Evolutionary conservation across 2,113 vertebrate genomes (phyloP).

Genomic region (Protobothrops mucrosquamatus): DNA sequence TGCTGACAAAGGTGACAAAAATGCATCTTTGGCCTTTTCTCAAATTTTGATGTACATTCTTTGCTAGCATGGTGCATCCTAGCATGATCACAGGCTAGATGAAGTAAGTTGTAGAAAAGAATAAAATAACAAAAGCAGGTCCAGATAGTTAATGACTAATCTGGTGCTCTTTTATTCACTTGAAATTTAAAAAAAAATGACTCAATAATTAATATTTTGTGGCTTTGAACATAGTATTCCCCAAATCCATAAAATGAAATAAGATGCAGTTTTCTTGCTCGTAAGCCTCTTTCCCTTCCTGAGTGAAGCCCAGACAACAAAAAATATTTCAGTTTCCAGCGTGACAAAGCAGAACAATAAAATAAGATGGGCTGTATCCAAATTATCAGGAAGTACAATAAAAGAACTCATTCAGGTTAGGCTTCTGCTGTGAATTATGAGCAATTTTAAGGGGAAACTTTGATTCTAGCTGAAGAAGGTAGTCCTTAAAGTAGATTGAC

Average conservation of each 20-base stretch:
- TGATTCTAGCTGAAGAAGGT: neutral
- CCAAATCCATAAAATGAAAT: neutral
- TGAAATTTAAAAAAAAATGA: neutral
- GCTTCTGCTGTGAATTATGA: neutral
- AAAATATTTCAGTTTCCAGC: neutral
- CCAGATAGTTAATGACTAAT: neutral
- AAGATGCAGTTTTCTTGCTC: neutral
- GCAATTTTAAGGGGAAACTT: neutral
- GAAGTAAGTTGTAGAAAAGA: neutral
- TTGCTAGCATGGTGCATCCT: neutral
- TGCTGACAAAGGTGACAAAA: constrained; percentile 14
- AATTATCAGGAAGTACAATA: neutral
- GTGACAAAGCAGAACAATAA: neutral
- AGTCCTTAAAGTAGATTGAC: neutral
- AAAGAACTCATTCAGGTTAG: neutral
- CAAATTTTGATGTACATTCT: neutral
- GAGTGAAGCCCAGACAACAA: neutral
- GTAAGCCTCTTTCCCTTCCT: neutral
- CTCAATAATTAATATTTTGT: neutral
- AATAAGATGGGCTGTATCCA: neutral
- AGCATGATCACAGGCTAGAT: neutral
- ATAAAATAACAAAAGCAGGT: neutral
- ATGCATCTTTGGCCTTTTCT: neutral
- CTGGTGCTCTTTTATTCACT: neutral
- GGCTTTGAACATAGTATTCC: neutral